Percentiles rank a stretch among this genome's conserved stretches.
These are phyloP conservation scores for Chloroceryle aenea DNA, from an alignment of 2,113 vertebrate species.

Conservation along the genomic window DNA sequence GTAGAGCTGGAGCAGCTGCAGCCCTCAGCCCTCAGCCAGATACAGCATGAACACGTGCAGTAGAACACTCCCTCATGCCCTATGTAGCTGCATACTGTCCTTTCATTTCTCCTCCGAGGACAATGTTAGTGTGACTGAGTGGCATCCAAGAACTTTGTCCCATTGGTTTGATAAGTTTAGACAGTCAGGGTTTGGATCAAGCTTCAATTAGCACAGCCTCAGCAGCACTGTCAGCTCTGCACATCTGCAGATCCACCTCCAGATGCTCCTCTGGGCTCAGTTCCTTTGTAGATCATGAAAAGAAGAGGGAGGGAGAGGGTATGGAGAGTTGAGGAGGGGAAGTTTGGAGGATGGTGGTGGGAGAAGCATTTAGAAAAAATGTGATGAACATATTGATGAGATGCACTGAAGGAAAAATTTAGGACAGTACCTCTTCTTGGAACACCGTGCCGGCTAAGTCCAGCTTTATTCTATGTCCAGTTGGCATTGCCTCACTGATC, in stretches of 20 bases:
- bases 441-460: not conserved
- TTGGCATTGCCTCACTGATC: not conserved
- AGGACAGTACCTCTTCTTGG: not conserved
- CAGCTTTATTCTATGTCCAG: not conserved
- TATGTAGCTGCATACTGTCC: not conserved
- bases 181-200: not conserved
- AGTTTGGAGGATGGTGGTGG: not conserved
- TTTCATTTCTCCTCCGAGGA: not conserved
- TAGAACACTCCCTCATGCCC: not conserved
- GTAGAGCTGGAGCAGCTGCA: not conserved
- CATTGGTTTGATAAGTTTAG: slow-evolving; percentile 32
- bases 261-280: slow-evolving; percentile 13
- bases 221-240: not conserved
- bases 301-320: not conserved
- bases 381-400: not conserved
- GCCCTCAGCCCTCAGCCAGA: not conserved
- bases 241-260: slow-evolving; percentile 12
- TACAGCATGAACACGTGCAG: not conserved
- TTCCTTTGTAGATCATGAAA: slow-evolving; percentile 35
- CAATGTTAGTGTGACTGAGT: slow-evolving; percentile 2
- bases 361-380: not conserved
- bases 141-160: slow-evolving; percentile 45
- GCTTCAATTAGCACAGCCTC: not conserved
- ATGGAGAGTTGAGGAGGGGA: not conserved
- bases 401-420: not conserved